Evolutionary conservation across 2,888 invertebrate species (phyloP).

Genomic region (Margaritifera margaritifera): DNA sequence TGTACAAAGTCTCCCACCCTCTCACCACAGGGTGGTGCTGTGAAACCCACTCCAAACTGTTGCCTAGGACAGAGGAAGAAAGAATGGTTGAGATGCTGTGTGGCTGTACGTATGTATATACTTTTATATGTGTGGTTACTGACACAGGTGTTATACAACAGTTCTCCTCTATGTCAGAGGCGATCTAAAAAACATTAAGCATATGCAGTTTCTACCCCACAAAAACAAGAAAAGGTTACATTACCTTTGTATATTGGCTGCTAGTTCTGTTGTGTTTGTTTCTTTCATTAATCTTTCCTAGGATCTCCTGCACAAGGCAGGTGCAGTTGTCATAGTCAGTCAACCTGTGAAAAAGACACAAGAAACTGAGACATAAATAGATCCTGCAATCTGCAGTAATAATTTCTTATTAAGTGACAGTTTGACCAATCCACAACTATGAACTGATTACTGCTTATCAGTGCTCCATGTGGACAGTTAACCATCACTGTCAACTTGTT

Average conservation of each 20-base stretch:
- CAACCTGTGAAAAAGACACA: conserved; percentile 48
- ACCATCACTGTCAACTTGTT: neutral
- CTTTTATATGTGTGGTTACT: neutral
- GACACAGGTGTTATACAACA: too few relatives aligned
- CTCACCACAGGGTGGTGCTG: too few relatives aligned
- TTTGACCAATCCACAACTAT: neutral
- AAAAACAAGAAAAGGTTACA: neutral
- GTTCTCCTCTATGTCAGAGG: too few relatives aligned
- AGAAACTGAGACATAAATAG: too few relatives aligned
- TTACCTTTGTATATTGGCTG: conserved; percentile 62
- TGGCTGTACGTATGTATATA: too few relatives aligned
- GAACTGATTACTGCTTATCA: neutral
- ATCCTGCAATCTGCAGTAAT: too few relatives aligned
- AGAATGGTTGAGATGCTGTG: neutral
- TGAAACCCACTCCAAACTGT: too few relatives aligned
- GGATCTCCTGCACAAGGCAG: conserved; percentile 59
- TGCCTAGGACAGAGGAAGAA: neutral
- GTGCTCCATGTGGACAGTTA: too few relatives aligned
- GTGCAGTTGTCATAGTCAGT: conserved; percentile 59
- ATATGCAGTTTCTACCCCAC: too few relatives aligned
- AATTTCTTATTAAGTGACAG: neutral
- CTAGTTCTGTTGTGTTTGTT: conserved; percentile 62
- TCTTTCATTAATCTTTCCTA: conserved; percentile 63
- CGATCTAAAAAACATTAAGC: too few relatives aligned
- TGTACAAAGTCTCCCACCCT: too few relatives aligned